A percentile compares a stretch with the other conserved stretches of the same genome.
phyloP scores from a whole-genome alignment of 1,140 invertebrate species.

The Lepidotrigona ventralis region DNA sequence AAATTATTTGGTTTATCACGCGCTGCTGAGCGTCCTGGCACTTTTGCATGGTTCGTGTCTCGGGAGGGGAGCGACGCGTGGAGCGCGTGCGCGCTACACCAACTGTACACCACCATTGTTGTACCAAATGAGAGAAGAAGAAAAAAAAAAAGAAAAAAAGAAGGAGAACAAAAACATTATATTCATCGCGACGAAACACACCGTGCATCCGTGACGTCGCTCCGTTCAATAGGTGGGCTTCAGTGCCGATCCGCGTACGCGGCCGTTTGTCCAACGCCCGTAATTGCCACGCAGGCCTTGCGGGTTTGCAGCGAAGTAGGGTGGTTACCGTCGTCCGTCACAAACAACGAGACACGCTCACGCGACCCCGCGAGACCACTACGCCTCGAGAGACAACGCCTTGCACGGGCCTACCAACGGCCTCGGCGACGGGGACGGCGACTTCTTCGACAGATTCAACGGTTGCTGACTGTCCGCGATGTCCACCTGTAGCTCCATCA shows the following conservation, averaged over 20 bases:
- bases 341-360: background rate
- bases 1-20: conserved; percentile 85
- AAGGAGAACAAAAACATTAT: no score
- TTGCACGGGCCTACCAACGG: conserved; percentile 80
- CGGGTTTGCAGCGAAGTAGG: background rate
- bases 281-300: background rate
- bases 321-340: background rate
- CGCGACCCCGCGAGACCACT: conserved; percentile 66
- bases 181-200: background rate
- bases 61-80: background rate
- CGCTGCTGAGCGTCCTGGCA: conserved; percentile 80
- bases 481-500: conserved; percentile 90
- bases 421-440: conserved; percentile 87
- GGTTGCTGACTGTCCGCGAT: conserved; percentile 91
- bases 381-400: conserved; percentile 82
- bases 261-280: no score
- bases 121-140: background rate
- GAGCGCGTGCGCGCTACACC: conserved; percentile 28
- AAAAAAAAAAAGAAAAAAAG: no score
- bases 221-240: conserved; percentile 15
- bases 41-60: conserved; percentile 57
- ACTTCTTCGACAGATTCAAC: conserved; percentile 93
- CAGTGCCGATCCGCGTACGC: background rate
- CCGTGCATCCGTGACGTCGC: background rate
- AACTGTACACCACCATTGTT: background rate